Conservation (phyloP, 2,888 invertebrate species). For the Trilocha varians region DNA sequence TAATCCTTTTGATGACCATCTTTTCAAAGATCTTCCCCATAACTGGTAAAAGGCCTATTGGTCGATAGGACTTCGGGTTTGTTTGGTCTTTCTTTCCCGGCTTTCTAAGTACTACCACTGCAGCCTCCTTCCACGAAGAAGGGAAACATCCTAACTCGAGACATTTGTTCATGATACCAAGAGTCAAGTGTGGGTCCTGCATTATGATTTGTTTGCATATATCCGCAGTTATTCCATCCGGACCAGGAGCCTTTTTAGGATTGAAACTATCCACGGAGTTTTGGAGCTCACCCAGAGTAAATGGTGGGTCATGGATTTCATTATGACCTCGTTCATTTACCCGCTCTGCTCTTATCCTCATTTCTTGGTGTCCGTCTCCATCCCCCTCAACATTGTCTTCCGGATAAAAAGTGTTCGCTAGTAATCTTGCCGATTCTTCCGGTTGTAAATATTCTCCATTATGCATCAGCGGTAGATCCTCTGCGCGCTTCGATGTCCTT, state of each 20-base stretch:
- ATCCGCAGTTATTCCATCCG: no score
- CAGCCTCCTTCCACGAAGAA: no score
- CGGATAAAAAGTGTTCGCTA: not conserved
- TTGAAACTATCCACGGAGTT: no score
- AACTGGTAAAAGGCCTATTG: not conserved
- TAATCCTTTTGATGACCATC: not conserved
- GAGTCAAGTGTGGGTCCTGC: no score
- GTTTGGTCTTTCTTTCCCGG: no score
- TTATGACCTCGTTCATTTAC: not conserved
- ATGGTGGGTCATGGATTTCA: not conserved
- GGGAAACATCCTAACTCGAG: no score
- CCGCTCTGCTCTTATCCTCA: not conserved
- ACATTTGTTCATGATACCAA: no score
- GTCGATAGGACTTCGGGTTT: no score
- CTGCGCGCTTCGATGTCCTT: not conserved
- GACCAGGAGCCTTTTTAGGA: no score
- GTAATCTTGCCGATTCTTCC: not conserved
- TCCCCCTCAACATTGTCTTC: not conserved
- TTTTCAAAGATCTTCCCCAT: no score
- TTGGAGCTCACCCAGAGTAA: not conserved
- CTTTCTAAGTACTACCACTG: no score
- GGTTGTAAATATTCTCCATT: not conserved
- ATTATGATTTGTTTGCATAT: no score
- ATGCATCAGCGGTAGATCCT: constrained; percentile 1
- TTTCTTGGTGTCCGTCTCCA: not conserved